Conservation (phyloP, 2,113 vertebrate species). For the Protomyctophum bolini region DNA sequence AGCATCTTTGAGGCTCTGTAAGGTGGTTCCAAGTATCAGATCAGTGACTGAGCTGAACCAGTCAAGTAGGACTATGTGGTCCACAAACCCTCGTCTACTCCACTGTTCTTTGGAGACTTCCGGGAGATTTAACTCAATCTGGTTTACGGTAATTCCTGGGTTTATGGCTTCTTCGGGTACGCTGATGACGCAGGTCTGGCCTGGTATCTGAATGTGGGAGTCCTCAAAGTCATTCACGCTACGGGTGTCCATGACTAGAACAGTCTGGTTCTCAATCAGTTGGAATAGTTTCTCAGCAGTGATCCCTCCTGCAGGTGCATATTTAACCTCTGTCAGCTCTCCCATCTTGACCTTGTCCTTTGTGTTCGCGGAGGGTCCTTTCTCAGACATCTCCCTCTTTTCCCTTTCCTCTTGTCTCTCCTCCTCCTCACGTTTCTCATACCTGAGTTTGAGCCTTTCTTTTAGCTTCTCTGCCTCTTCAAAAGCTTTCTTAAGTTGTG, state of each 20-base stretch:
- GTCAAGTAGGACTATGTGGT: constrained; percentile 92
- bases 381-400: constrained; percentile 79
- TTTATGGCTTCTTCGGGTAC: constrained; percentile 92
- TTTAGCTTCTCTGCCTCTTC: constrained; percentile 81
- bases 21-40: constrained; percentile 86
- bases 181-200: constrained; percentile 77
- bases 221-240: constrained; percentile 84
- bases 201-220: constrained; percentile 86
- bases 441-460: constrained; percentile 71
- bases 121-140: constrained; percentile 91
- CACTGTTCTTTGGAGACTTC: constrained; percentile 86
- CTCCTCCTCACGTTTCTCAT: constrained; percentile 92
- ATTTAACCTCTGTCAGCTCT: constrained; percentile 81
- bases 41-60: constrained; percentile 93
- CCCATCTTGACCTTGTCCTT: constrained; percentile 83
- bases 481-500: constrained; percentile 92
- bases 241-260: constrained; percentile 94
- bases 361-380: constrained; percentile 75
- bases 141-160: constrained; percentile 89
- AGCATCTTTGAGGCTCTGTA: constrained; percentile 96
- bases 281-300: constrained; percentile 89
- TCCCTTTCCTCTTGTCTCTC: constrained; percentile 88
- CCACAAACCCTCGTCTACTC: constrained; percentile 84
- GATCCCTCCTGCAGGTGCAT: constrained; percentile 80
- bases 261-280: constrained; percentile 88